Conservation (phyloP, 2,888 invertebrate species). For the Aphidius colemani region DNA sequence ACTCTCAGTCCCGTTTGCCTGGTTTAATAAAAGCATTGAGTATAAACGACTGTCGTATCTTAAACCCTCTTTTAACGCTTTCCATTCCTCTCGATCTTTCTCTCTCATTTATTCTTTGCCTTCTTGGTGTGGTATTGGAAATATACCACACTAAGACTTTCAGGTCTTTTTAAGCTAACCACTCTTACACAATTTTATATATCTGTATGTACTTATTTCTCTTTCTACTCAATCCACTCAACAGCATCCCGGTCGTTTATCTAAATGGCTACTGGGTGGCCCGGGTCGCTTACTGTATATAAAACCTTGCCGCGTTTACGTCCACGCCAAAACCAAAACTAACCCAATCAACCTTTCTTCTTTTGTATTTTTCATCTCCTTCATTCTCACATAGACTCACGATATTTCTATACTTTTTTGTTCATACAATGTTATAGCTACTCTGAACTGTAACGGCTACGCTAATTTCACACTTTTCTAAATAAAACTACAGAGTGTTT, state of each 20-base stretch:
- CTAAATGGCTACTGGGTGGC: slow-evolving; percentile 58
- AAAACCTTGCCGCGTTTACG: slow-evolving; percentile 23
- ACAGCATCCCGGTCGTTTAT: slow-evolving; percentile 55
- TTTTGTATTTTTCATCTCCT: slow-evolving; percentile 7
- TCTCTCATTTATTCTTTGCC: slow-evolving; percentile 17
- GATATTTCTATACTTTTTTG: slow-evolving; percentile 26
- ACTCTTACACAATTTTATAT: slow-evolving; percentile 12
- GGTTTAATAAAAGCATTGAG: too few species aligned
- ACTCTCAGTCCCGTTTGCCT: slow-evolving; percentile 33
- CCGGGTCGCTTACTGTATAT: slow-evolving; percentile 39
- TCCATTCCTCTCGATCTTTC: slow-evolving; percentile 26
- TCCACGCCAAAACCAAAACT: slow-evolving; percentile 50
- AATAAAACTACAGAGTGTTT: too few species aligned
- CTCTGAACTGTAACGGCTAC: too few species aligned
- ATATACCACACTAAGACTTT: slow-evolving; percentile 1
- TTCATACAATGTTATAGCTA: neutral
- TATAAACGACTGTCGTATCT: too few species aligned
- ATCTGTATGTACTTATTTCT: neutral
- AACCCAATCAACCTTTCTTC: slow-evolving; percentile 44
- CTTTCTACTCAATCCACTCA: slow-evolving; percentile 41
- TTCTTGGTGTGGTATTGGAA: slow-evolving; percentile 14
- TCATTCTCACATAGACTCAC: slow-evolving; percentile 17
- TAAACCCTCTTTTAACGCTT: slow-evolving; percentile 31
- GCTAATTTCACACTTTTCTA: too few species aligned
- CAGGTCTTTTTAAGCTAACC: too few species aligned